Percentiles rank a stretch among this genome's conserved stretches.
These are phyloP conservation scores for Drosophila parvula DNA, from an alignment of 1,140 invertebrate genomes.

Conservation along the genomic window DNA sequence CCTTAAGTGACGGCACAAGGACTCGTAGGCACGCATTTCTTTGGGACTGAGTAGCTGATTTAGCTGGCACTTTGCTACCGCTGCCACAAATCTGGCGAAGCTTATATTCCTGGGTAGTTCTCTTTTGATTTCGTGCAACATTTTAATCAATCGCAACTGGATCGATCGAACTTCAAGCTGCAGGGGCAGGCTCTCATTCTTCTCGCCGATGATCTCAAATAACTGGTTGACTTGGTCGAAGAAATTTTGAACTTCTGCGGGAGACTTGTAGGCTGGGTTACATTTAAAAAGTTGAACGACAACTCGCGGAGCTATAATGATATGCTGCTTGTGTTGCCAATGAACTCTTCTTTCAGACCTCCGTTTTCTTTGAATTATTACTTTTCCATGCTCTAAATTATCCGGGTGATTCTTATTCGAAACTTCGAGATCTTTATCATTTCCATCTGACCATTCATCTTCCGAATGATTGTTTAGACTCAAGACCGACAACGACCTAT, in stretches of 20 bases:
- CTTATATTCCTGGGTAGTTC: not conserved
- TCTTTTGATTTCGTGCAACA: not conserved
- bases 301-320: conserved; percentile 39
- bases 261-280: conserved; percentile 41
- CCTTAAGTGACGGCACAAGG: conserved; percentile 10
- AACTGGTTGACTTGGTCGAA: conserved; percentile 59
- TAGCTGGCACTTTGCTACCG: conserved; percentile 14
- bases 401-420: not conserved
- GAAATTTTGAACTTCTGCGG: conserved; percentile 12
- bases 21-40: conserved; percentile 29
- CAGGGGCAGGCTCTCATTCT: not conserved
- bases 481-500: not conserved
- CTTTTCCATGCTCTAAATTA: too few relatives aligned
- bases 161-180: not conserved
- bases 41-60: conserved; percentile 17
- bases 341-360: too few relatives aligned
- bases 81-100: not conserved
- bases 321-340: conserved; percentile 42
- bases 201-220: conserved; percentile 22
- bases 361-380: not conserved
- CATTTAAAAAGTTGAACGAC: conserved; percentile 45
- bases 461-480: too few relatives aligned
- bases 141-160: not conserved
- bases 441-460: too few relatives aligned
- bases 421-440: too few relatives aligned